A percentile compares a stretch with the other conserved stretches of the same genome.
These are phyloP conservation scores for Pelvicachromis taeniatus DNA, from an alignment of 2,113 vertebrate species.

Conservation along the genomic window DNA sequence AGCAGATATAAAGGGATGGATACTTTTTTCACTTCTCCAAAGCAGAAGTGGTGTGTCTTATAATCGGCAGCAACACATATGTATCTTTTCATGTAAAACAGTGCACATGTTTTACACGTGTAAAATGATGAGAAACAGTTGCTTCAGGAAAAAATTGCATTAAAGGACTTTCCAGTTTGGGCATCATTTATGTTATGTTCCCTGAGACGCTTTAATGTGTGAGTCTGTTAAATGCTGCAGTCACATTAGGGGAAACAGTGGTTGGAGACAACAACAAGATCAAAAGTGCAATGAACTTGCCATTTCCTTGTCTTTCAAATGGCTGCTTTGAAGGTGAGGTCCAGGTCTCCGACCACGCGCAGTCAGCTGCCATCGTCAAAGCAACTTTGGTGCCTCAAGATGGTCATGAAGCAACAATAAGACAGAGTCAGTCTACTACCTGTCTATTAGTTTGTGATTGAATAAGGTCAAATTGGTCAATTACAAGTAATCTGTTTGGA, in stretches of 20 bases:
- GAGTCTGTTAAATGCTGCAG: background rate
- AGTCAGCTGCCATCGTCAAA: no score
- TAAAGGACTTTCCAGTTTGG: background rate
- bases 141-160: background rate
- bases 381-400: background rate
- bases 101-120: background rate
- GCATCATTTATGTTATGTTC: background rate
- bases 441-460: background rate
- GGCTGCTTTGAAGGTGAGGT: background rate
- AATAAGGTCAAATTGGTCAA: background rate
- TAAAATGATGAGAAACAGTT: background rate
- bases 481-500: background rate
- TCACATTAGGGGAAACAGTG: background rate
- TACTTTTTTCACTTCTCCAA: background rate
- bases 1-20: background rate
- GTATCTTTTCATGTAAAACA: background rate
- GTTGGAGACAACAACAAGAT: background rate
- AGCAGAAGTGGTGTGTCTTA: background rate
- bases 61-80: background rate
- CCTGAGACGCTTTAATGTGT: background rate
- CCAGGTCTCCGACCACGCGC: fast-evolving
- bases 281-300: background rate
- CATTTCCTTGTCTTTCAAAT: background rate
- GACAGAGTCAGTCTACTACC: background rate
- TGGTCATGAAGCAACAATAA: background rate